These are phyloP conservation scores for Netelia virgata DNA, from an alignment of 2,888 invertebrate genomes.

Conservation along the genomic window DNA sequence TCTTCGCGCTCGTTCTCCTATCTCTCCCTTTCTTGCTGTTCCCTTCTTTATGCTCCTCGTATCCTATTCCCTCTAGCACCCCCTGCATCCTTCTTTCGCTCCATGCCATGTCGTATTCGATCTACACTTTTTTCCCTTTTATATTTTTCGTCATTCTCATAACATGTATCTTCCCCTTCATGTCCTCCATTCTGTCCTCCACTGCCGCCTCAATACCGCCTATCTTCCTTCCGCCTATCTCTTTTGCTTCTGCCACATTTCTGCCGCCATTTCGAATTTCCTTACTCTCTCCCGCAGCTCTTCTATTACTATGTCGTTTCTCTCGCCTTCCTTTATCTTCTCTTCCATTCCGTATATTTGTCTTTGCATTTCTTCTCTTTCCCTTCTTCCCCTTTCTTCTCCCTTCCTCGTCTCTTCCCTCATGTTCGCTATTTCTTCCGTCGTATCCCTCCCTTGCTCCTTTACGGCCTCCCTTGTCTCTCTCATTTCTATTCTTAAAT, in stretches of 20 bases:
- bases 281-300: not conserved
- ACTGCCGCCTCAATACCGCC: not conserved
- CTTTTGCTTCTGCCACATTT: not conserved
- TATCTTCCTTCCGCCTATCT: not conserved
- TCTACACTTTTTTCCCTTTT: not conserved
- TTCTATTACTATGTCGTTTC: not conserved
- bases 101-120: slow-evolving; percentile 17
- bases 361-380: not conserved
- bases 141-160: slow-evolving; percentile 21
- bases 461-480: not conserved
- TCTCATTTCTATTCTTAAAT: not conserved
- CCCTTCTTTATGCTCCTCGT: slow-evolving; percentile 13
- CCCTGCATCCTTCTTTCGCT: slow-evolving; percentile 17
- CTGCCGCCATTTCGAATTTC: not conserved
- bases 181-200: not conserved
- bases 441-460: not conserved
- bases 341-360: not conserved
- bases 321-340: slow-evolving; percentile 9
- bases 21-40: slow-evolving; percentile 4
- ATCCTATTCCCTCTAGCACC: not conserved
- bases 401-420: slow-evolving; percentile 12
- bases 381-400: not conserved
- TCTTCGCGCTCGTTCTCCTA: slow-evolving; percentile 4
- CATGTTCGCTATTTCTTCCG: not conserved
- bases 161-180: slow-evolving; percentile 23